phyloP scores from a whole-genome alignment of 2,888 invertebrate species.

The Chymomyza fuscimana region DNA sequence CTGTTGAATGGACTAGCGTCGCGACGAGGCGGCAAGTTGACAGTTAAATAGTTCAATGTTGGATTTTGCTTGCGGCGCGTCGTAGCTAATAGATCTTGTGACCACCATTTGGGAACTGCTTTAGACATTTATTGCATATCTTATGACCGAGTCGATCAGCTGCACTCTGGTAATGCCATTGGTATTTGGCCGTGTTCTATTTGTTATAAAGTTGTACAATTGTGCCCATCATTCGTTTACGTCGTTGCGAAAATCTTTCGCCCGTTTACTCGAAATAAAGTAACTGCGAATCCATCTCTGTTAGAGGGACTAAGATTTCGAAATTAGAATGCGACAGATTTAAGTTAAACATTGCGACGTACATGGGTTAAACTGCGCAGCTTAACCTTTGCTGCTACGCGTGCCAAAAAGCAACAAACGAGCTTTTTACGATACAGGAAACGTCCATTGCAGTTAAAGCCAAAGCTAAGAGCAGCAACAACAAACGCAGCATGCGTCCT shows the following conservation, averaged over 20 bases:
- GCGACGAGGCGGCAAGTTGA: constrained; percentile 26
- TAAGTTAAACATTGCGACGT: background rate
- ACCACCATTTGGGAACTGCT: constrained; percentile 48
- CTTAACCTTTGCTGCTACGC: constrained; percentile 68
- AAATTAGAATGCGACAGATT: constrained; percentile 4
- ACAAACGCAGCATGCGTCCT: constrained; percentile 66
- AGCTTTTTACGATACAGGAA: constrained; percentile 66
- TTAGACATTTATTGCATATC: constrained; percentile 47
- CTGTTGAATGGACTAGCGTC: background rate
- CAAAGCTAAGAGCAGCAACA: constrained; percentile 40
- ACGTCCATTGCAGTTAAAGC: constrained; percentile 38
- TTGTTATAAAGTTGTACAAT: constrained; percentile 55
- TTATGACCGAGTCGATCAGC: constrained; percentile 21
- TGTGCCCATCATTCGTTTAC: constrained; percentile 57
- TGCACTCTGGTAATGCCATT: constrained; percentile 9
- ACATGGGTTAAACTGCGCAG: constrained; percentile 63
- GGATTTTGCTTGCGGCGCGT: background rate
- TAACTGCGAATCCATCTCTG: background rate
- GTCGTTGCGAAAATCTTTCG: constrained; percentile 34
- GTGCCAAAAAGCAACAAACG: constrained; percentile 74
- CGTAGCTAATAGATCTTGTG: constrained; percentile 5
- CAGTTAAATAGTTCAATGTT: constrained; percentile 26
- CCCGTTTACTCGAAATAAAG: background rate
- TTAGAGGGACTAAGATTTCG: background rate
- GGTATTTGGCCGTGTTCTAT: constrained; percentile 16